Percentiles rank a stretch among this genome's conserved stretches.
Evolutionary conservation across 2,113 vertebrate genomes (phyloP).

Genomic region (Ptilonorhynchus violaceus): DNA sequence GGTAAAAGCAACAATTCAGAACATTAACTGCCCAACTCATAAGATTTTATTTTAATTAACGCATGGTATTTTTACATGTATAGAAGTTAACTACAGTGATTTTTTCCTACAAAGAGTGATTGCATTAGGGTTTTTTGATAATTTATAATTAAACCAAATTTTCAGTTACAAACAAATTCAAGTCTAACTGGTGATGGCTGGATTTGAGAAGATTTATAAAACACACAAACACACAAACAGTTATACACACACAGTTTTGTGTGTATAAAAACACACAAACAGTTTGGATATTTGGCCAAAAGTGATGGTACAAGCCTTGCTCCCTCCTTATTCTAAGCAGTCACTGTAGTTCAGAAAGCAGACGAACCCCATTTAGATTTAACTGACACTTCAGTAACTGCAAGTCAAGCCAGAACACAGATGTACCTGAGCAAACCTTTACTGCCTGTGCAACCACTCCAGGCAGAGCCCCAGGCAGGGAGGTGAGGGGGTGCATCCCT

Average conservation of each 20-base stretch:
- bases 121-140: background rate
- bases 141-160: background rate
- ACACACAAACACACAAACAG: background rate
- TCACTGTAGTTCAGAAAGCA: background rate
- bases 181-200: background rate
- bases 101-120: background rate
- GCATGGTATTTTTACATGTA: background rate
- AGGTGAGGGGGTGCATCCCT: background rate
- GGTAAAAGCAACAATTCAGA: background rate
- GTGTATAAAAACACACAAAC: background rate
- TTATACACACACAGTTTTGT: too few relatives aligned
- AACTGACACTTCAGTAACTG: background rate
- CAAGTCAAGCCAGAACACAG: background rate
- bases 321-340: background rate
- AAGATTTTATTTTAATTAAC: background rate
- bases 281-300: background rate
- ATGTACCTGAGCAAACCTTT: background rate
- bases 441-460: background rate
- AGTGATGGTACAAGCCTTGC: rapidly evolving
- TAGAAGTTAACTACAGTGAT: background rate
- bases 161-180: background rate
- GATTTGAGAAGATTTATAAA: background rate
- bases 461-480: background rate
- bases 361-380: background rate
- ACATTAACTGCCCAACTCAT: background rate